Evolutionary conservation across 2,888 invertebrate genomes (phyloP), one percentile per base, ranked within the genome.

Genomic region (Linhomoeus sp.): DNA sequence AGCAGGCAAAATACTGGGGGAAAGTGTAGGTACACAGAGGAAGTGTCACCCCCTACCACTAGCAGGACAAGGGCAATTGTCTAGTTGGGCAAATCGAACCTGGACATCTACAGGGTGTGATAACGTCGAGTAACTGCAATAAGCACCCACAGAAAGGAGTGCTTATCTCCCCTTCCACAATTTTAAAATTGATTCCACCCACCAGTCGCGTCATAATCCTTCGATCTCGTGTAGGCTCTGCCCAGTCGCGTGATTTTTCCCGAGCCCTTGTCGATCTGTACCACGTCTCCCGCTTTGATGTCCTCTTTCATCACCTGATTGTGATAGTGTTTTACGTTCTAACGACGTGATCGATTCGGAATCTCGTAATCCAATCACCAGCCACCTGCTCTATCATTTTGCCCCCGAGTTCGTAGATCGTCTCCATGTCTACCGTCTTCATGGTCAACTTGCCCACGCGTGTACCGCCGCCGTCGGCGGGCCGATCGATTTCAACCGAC

Each of bases 401-500:
- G 24, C 48, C 92, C 1, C 97, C 97, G 64, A 99, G 74, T 66
- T 99, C 97, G 65, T 97, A 99, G 53, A 92, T 81, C 0, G 97
- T 94, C 69, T 97, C 97, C 97, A 99, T 99, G 67, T 97, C 97
- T 0, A 92, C 94, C 0, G 97, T 97, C 72, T 97, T 97, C 41
- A 99, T 71, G 0, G 92, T 94, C 35, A 97, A 72, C 59, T 94
- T 85, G 48, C 63, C 64, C 17, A 61, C 49, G 46, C 59, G 59
- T 17, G 58, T 56, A 7, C 61, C 60, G 14, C 80, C 77, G 23
- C 85, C 88, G 0, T 86, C 81, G 0, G 86, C 88, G 0, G 90
- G 88, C 22, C 90, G 73, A 63, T 97, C 97, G 26, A 97, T 82
- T 65, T 88, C 85, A 41, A 99, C 80, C 59, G 92, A 90, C 0